Conservation (phyloP, 2,888 invertebrate species). For the Stegana nigrithorax region DNA sequence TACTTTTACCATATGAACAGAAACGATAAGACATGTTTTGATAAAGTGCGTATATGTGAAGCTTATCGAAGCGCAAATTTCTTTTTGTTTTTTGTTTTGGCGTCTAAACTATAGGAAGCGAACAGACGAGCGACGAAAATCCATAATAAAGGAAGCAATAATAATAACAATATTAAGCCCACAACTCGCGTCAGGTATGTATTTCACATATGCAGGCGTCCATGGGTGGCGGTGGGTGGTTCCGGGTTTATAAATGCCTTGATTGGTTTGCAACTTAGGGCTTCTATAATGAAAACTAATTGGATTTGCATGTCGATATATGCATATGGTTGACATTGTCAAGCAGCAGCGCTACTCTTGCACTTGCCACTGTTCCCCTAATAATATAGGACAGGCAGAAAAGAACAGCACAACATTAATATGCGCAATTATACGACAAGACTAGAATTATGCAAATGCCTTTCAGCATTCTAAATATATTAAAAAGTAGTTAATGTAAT, state of each 20-base stretch:
- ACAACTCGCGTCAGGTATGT: no score
- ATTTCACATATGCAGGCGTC: constrained; percentile 5
- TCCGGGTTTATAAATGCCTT: background rate
- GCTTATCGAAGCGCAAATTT: no score
- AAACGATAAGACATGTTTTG: no score
- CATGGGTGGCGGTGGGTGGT: constrained; percentile 20
- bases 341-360: constrained; percentile 13
- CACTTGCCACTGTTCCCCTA: background rate
- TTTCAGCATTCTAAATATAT: no score
- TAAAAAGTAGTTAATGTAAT: no score
- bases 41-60: no score
- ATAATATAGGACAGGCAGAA: constrained; percentile 55
- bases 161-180: no score
- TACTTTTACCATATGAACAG: no score
- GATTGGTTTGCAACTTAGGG: constrained; percentile 1
- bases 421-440: constrained; percentile 34
- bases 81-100: no score
- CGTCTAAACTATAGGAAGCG: no score
- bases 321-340: background rate
- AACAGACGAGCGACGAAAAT: no score
- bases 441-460: constrained; percentile 43
- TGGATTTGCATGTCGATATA: constrained; percentile 44
- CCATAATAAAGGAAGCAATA: no score
- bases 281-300: constrained; percentile 47
- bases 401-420: constrained; percentile 37